Evolutionary conservation across 2,888 invertebrate genomes (phyloP).

Genomic region (Rhogogaster chlorosoma): DNA sequence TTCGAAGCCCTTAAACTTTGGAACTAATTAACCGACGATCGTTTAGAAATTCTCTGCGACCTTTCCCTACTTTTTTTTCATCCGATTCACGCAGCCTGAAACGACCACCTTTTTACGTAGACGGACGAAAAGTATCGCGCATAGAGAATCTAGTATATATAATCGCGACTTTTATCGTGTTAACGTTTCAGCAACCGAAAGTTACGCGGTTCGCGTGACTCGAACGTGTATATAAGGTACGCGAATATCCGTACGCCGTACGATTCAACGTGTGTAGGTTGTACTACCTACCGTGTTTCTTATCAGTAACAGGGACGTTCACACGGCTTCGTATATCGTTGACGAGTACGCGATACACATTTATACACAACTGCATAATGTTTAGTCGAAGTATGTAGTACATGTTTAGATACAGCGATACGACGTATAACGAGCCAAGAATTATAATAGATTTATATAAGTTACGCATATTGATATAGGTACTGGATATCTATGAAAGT

Average conservation of each 20-base stretch:
- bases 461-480: background rate
- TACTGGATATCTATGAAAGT: background rate
- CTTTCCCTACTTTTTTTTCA: no score
- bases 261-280: background rate
- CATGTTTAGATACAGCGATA: background rate
- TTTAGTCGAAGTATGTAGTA: background rate
- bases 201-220: constrained; percentile 20
- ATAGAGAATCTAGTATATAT: background rate
- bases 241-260: background rate
- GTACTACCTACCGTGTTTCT: background rate
- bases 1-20: background rate
- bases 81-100: no score
- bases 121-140: no score
- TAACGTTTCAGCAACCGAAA: constrained; percentile 20
- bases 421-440: background rate
- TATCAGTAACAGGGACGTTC: constrained; percentile 38
- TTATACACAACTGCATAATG: background rate
- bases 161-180: constrained; percentile 29
- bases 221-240: background rate
- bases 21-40: no score
- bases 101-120: no score
- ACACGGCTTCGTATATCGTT: constrained; percentile 38
- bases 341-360: background rate
- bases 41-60: no score
- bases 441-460: background rate